A percentile compares a stretch with the other conserved stretches of the same genome.
Conservation (phyloP, 2,113 vertebrate genomes). For the Struthidea cinerea region DNA sequence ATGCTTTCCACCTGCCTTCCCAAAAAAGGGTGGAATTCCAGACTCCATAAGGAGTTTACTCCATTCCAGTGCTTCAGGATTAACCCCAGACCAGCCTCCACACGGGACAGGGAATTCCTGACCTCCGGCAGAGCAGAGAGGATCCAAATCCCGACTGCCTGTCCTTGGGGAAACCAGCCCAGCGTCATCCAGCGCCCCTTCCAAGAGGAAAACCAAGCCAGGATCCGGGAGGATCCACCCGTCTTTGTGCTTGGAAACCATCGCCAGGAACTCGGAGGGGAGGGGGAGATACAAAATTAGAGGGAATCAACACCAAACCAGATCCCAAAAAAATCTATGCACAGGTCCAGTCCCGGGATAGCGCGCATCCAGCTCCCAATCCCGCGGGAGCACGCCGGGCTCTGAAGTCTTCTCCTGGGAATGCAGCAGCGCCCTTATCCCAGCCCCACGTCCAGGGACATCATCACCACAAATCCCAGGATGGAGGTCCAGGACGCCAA, state of each 20-base stretch:
- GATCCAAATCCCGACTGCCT: background rate
- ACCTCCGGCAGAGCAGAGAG: background rate
- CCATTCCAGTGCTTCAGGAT: background rate
- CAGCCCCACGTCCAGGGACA: conserved; percentile 94
- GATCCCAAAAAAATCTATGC: background rate
- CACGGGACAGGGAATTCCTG: background rate
- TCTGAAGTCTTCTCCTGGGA: background rate
- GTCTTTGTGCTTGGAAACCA: conserved; percentile 29
- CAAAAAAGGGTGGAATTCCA: background rate
- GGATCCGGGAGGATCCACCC: background rate
- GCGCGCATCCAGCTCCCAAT: background rate
- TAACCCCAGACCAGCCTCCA: background rate
- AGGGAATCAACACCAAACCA: conserved; percentile 30
- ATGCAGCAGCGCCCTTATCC: conserved; percentile 61
- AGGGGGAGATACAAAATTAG: conserved; percentile 7
- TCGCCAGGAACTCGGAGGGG: background rate
- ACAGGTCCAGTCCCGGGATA: background rate
- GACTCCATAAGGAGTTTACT: background rate
- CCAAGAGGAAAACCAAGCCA: background rate
- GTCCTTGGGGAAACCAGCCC: background rate
- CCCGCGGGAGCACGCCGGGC: background rate
- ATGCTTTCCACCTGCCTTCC: background rate
- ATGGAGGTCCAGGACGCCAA: conserved; percentile 92
- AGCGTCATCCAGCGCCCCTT: background rate
- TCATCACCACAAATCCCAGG: conserved; percentile 95